Conservation (phyloP, 2,113 vertebrate species). For the Takifugu flavidus region DNA sequence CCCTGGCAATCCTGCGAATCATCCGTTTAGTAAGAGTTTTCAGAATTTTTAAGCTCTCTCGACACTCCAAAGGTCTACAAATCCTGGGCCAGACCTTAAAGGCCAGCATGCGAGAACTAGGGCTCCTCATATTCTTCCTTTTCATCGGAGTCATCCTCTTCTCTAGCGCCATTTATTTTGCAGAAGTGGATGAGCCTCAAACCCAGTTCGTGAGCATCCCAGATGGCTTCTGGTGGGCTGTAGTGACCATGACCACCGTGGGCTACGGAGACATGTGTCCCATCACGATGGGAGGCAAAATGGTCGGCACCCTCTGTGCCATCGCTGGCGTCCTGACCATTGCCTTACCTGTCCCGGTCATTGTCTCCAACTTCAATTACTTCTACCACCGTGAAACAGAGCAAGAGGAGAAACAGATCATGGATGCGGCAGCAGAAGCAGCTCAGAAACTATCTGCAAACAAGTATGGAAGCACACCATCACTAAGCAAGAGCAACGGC, state of each 20-base stretch:
- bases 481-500: slow-evolving; percentile 84
- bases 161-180: slow-evolving; percentile 96
- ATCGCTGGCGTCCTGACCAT: slow-evolving; percentile 96
- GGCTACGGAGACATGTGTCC: slow-evolving; percentile 98
- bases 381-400: slow-evolving; percentile 96
- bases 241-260: slow-evolving; percentile 98
- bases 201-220: slow-evolving; percentile 98
- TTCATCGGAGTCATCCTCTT: slow-evolving; percentile 98
- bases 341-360: slow-evolving; percentile 93
- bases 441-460: slow-evolving; percentile 72
- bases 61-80: slow-evolving; percentile 91
- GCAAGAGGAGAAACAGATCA: slow-evolving; percentile 85
- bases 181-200: slow-evolving; percentile 92
- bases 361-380: slow-evolving; percentile 98
- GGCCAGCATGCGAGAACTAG: slow-evolving; percentile 88
- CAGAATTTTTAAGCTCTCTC: slow-evolving; percentile 93
- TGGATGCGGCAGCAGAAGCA: slow-evolving; percentile 79
- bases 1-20: slow-evolving; percentile 90
- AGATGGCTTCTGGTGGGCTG: slow-evolving; percentile 98
- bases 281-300: slow-evolving; percentile 90
- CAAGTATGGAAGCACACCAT: slow-evolving; percentile 80
- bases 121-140: slow-evolving; percentile 96
- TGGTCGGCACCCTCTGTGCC: slow-evolving; percentile 94
- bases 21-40: slow-evolving; percentile 95
- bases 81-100: slow-evolving; percentile 90